Evolutionary conservation across 2,113 vertebrate species (phyloP), one percentile per base, ranked within the genome.

Genomic region (Eidolon helvum): DNA sequence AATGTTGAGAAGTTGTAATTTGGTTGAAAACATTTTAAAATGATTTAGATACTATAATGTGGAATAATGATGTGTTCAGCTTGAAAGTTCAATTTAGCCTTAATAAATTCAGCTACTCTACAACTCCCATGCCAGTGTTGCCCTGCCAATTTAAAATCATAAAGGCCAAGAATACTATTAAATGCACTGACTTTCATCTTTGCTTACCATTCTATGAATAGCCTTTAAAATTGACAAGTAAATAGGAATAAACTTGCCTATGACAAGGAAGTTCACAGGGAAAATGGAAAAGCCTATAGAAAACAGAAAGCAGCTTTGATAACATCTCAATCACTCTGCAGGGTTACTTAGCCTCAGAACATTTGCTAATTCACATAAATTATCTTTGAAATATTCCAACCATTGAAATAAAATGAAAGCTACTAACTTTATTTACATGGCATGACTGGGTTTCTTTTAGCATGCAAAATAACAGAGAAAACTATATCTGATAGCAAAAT

Each of bases 171-270:
- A 55, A 80, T 82, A 66, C 61, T 90, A 50, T 95, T 96, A 91
- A 90, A 91, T 90, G 33, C 55, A 79, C 57, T 96, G 82, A 92
- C 77, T 96, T 97, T 95, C 28, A 91, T 94, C 61, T 96, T 97
- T 87, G 85, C 57, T 84, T 96, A 61, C 30, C 94, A 90, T 97
- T 92, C 63, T 69, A 15, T 57, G 33, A 93, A 79, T 89, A 59
- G 80, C 21, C 50, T 96, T 69, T 92, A 91, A 97, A 97, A 91
- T 1, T 90, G 71, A 97, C 33, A 97, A 96, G n/a, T 79, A 96
- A 83, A 77, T 91, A 72, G 79, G 74, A 57, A 72, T 90, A 90
- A 96, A 96, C 11, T 57, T 84, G 12, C 53, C 43, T 94, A 55
- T 50, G 83, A 53, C 22, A 84, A 93, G 82, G 97, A 95, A 96